Base-by-base conservation (phyloP, 2,797 vertebrate genomes). In the Bufotes viridis region DNA sequence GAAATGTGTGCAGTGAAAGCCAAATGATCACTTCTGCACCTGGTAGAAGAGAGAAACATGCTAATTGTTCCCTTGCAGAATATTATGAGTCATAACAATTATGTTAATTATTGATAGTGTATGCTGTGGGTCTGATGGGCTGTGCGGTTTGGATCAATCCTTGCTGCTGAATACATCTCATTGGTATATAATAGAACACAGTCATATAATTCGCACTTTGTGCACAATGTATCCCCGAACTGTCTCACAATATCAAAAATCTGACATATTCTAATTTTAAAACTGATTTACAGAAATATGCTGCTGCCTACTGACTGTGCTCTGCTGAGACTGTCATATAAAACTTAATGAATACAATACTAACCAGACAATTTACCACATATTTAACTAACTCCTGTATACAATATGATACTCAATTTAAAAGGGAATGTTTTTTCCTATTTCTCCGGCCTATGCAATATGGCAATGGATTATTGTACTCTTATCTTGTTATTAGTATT, bases 1-100 rank as follows among this genome's bases (percentile, higher is more conserved):
- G 82, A 86, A 72, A 86, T 85, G 67, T 85, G 78, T 65, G 55
- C 79, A 42, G 7, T 58, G 78, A 88, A 76, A 61, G 72, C 67
- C 87, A 82, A 89, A 82, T 82, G 53, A 88, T 80, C 22, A 86
- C 82, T 89, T 69, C 79, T 82, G 79, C 88, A 89, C 84, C 88
- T 89, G 84, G 70, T 58, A 61, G 79, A 80, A 72, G 70, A 85
- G 83, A 85, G 51, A 81, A 85, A 70, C 58, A 78, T 34, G 78
- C 70, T 82, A 89, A 89, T 89, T 78, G 84, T 78, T 86, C 84
- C 84, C 84, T 82, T 82, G 70, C 78, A 86, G 84, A 89, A 82
- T 82, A 84, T 81, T 89, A 82, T 86, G 84, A 83, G 70, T 86
- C 78, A 82, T 89, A 86, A 86, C 84, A 89, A 89, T 89, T 86